Base-by-base conservation (phyloP, 2,797 vertebrate genomes). In the Choloepus didactylus region DNA sequence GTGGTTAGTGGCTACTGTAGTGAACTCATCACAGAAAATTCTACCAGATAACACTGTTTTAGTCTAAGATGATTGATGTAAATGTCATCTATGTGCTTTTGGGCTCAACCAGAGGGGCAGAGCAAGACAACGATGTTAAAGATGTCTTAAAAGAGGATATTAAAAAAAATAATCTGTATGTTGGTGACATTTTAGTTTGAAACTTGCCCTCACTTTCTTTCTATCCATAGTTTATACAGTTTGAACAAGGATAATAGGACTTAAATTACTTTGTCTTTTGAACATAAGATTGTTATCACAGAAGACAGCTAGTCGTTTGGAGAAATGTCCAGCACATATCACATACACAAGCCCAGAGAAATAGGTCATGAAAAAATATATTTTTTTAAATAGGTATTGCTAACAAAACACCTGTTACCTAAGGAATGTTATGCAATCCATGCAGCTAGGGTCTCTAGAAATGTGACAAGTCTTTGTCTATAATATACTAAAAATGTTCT, bases 381-480 rank as follows among this genome's bases (percentile, higher is more conserved):
- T 4, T 12, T 77, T 86, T 83, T 62, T 31, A 75, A 73, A 46
- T 18, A 87, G 69, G 19, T 79, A 23, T 75, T 87, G 95, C 75
- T 87, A 95, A 89, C 64, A 93, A 87, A 75, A 77, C 70, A 90
- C 70, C 46, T 94, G 69, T 92, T 92, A n/a, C 77, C 51, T 54
- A 31, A 44, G 84, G 77, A 94, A 69, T 44, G 49, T 80, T 64
- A 86, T 35, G 0, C 9, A 88, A 92, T 73, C 66, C 76, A 76
- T n/a, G 60, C 25, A n/a, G 59, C 56, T n/a, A 72, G 62, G 16
- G 12, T 84, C 44, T 82, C 29, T 84, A 41, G 44, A 70, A 83
- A 62, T 49, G 56, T 84, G 46, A 19, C 38, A 81, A 69, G 29
- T 29, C 44, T 87, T 87, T 86, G 41, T 92, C 76, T 66, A 44